A percentile compares a stretch with the other conserved stretches of the same genome.
These are phyloP conservation scores for Corynorhinus townsendii DNA, from an alignment of 2,113 vertebrate species.

Conservation along the genomic window DNA sequence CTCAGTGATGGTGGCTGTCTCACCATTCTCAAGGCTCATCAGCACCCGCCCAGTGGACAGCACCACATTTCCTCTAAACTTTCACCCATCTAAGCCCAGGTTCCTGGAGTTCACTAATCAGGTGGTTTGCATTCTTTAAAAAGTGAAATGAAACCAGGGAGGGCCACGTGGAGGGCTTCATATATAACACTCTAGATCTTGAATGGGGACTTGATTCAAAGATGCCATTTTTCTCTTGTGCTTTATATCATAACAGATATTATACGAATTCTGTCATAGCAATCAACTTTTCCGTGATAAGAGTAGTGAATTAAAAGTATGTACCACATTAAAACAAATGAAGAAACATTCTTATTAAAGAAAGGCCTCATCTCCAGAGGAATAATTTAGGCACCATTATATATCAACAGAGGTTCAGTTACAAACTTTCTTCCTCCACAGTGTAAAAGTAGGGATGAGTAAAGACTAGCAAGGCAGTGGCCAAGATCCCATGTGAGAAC, in stretches of 20 bases:
- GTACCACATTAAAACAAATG: background rate
- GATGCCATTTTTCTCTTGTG: background rate
- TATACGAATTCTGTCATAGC: background rate
- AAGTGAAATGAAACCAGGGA: background rate
- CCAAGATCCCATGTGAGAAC: background rate
- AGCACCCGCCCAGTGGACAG: slow-evolving; percentile 47
- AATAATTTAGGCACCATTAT: background rate
- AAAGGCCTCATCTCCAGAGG: background rate
- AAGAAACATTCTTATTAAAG: background rate
- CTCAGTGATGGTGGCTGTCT: background rate
- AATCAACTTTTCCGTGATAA: background rate
- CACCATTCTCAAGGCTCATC: background rate
- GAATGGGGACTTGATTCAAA: background rate
- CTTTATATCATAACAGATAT: background rate
- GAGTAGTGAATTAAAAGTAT: slow-evolving; percentile 8
- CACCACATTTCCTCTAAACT: background rate
- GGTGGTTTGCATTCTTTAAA: background rate
- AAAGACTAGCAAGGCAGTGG: background rate
- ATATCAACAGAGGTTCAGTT: background rate
- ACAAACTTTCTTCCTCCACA: background rate
- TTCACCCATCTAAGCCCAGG: background rate
- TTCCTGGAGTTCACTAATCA: background rate
- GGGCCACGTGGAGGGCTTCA: background rate
- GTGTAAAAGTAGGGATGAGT: background rate
- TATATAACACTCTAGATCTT: background rate